These are phyloP conservation scores for Bambusicola thoracicus DNA, from an alignment of 2,113 vertebrate species.

Conservation along the genomic window DNA sequence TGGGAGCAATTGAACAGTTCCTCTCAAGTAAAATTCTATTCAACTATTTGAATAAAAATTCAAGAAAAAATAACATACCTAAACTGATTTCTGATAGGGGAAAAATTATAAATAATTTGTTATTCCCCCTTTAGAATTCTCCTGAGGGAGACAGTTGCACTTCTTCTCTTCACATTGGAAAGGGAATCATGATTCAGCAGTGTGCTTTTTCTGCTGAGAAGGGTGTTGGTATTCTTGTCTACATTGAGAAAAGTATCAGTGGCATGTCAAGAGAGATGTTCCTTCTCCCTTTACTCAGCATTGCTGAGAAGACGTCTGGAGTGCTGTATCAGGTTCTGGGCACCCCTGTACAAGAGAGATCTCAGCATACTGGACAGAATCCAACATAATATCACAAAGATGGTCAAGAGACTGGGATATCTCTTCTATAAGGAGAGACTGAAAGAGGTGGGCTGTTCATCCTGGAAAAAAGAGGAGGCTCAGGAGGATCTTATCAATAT, in stretches of 20 bases:
- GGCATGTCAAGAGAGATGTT: not conserved
- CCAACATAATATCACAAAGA: not conserved
- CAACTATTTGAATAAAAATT: not conserved
- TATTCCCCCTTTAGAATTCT: not conserved
- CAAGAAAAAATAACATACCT: not conserved
- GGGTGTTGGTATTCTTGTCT: not conserved
- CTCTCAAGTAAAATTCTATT: not conserved
- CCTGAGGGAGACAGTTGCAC: not conserved
- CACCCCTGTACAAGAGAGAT: not conserved
- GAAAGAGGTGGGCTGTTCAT: not conserved
- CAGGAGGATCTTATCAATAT: not conserved
- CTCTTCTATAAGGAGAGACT: too few relatives aligned
- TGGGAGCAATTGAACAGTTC: not conserved
- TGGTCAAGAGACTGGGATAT: not conserved
- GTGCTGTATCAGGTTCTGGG: not conserved
- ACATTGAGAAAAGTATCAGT: not conserved
- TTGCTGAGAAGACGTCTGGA: not conserved
- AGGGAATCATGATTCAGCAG: not conserved
- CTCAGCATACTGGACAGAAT: not conserved
- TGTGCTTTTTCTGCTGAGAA: not conserved
- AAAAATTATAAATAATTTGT: not conserved
- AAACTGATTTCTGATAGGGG: not conserved
- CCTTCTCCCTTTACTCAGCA: not conserved
- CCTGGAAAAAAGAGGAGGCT: not conserved
- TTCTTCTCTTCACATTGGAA: not conserved